These are phyloP conservation scores for Gymnarchus niloticus DNA, from an alignment of 2,113 vertebrate species.

Conservation along the genomic window DNA sequence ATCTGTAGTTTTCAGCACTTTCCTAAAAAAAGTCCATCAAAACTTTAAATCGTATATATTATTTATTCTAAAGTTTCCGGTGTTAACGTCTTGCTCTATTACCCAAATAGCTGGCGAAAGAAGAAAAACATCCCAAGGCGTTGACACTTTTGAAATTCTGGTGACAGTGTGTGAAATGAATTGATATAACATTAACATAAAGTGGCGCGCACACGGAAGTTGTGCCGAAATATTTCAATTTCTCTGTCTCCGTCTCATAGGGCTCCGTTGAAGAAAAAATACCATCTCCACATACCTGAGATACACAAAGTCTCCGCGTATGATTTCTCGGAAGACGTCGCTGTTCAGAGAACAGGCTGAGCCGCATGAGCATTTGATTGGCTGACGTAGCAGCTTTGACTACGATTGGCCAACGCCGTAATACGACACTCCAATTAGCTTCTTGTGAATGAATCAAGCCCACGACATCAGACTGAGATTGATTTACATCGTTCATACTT, in stretches of 20 bases:
- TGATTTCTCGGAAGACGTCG: constrained; percentile 79
- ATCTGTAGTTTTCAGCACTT: not conserved
- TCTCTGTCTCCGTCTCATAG: not conserved
- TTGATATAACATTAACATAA: not conserved
- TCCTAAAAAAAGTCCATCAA: not conserved
- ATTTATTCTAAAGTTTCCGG: not conserved
- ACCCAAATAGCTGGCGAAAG: not conserved
- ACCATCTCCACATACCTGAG: not conserved
- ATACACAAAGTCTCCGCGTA: not conserved
- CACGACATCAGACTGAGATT: not conserved
- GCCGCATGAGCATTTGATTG: constrained; percentile 30
- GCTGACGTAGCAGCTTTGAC: not conserved
- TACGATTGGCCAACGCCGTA: constrained; percentile 45
- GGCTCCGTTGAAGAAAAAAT: not conserved
- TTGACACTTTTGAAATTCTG: not conserved
- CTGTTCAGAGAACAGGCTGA: constrained; percentile 61
- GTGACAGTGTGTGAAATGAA: not conserved
- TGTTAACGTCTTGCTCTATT: not conserved
- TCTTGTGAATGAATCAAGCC: constrained; percentile 39
- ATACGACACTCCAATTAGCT: constrained; percentile 30
- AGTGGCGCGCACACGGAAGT: not conserved
- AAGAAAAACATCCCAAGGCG: not conserved
- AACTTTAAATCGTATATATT: not conserved
- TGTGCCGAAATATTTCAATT: not conserved
- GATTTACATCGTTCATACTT: constrained; percentile 3